A percentile compares a stretch with the other conserved stretches of the same genome.
Conservation (phyloP, 2,797 vertebrate species). For the Danio albolineatus region DNA sequence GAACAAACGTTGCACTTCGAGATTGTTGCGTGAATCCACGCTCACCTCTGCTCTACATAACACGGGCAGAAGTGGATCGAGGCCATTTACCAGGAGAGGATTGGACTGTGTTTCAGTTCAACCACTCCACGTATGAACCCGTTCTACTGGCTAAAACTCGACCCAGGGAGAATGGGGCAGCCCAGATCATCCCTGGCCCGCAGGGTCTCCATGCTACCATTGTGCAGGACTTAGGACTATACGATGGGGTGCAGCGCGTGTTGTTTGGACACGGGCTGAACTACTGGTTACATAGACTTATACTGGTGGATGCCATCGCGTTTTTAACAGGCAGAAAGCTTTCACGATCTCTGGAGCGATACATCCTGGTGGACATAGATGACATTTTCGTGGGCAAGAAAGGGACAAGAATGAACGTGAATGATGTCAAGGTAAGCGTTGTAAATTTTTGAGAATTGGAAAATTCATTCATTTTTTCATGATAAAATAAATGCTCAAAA, state of each 20-base stretch:
- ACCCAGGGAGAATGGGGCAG: conserved; percentile 69
- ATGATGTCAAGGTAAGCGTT: conserved; percentile 93
- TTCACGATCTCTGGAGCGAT: conserved; percentile 88
- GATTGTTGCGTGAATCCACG: conserved; percentile 90
- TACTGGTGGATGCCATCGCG: conserved; percentile 92
- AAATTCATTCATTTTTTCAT: not conserved
- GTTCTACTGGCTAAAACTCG: conserved; percentile 86
- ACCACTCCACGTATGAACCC: conserved; percentile 94
- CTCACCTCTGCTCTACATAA: conserved; percentile 90
- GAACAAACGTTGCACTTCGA: conserved; percentile 90
- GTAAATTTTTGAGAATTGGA: not conserved
- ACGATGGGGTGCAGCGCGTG: conserved; percentile 93
- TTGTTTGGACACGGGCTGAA: conserved; percentile 94
- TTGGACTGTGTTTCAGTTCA: conserved; percentile 94
- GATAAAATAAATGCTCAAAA: not conserved
- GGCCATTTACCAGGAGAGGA: conserved; percentile 91
- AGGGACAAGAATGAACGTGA: conserved; percentile 95
- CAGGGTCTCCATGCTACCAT: conserved; percentile 83
- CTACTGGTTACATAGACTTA: conserved; percentile 96
- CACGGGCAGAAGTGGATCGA: conserved; percentile 85
- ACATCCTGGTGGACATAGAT: conserved; percentile 96
- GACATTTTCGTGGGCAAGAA: conserved; percentile 99
- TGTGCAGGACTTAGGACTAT: conserved; percentile 92
- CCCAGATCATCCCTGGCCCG: conserved; percentile 63
- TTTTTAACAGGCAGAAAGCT: conserved; percentile 93